Conservation (phyloP, 1,140 invertebrate species). For the Pinna nobilis region DNA sequence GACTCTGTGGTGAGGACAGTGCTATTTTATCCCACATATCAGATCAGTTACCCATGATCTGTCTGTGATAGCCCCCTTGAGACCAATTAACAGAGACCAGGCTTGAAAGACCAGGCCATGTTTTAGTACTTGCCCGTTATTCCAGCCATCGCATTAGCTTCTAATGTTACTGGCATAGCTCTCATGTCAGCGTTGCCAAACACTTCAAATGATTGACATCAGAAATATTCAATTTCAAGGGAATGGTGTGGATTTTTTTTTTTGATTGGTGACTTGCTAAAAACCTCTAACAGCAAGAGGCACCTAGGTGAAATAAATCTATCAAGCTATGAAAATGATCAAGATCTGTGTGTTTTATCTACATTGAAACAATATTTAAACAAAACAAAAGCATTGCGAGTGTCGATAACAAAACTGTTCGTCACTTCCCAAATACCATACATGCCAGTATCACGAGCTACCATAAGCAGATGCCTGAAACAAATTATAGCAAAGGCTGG, state of each 20-base stretch:
- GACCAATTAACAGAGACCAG: too few species aligned
- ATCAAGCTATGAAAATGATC: conserved; percentile 1
- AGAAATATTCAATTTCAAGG: conserved; percentile 6
- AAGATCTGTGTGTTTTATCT: neutral
- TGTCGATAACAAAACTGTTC: neutral
- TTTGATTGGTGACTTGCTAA: conserved; percentile 7
- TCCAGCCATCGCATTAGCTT: neutral
- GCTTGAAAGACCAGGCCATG: too few species aligned
- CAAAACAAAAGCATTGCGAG: neutral
- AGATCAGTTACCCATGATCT: too few species aligned
- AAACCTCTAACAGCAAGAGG: neutral
- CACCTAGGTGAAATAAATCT: conserved; percentile 18
- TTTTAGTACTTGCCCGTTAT: too few species aligned
- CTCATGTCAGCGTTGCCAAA: conserved; percentile 4
- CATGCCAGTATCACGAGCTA: neutral
- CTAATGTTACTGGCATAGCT: conserved; percentile 10
- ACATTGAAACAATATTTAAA: neutral
- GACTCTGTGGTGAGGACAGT: too few species aligned
- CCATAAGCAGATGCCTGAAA: neutral
- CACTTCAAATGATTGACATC: neutral
- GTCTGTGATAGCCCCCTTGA: too few species aligned
- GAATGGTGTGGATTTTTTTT: neutral
- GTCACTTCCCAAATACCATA: neutral
- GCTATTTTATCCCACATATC: too few species aligned
- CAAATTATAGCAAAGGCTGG: neutral